Evolutionary conservation across 2,888 invertebrate species (phyloP).

Genomic region (Calameuta pallipes): DNA sequence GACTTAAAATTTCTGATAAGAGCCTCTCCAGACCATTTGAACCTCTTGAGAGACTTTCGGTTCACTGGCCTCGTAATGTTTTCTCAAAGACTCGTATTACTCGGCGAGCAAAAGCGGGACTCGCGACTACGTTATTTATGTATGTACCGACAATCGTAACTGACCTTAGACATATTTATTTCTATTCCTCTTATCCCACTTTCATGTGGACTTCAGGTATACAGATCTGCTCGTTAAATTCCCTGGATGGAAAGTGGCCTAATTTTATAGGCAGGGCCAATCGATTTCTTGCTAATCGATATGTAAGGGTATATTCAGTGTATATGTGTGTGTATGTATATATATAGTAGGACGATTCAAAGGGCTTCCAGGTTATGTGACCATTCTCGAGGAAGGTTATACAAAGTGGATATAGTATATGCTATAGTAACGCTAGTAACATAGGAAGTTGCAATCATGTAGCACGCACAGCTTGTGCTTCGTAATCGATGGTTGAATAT

Average conservation of each 20-base stretch:
- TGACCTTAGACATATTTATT: neutral
- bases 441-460: neutral
- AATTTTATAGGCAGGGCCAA: neutral
- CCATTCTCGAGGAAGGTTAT: neutral
- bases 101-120: neutral
- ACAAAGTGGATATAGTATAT: neutral
- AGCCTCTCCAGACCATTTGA: neutral
- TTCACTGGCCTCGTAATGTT: neutral
- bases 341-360: neutral
- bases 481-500: constrained; percentile 15
- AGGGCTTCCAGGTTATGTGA: neutral
- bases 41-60: neutral
- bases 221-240: neutral
- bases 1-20: neutral
- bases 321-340: neutral
- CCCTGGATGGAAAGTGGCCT: neutral
- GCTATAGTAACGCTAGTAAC: neutral
- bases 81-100: neutral
- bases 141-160: neutral
- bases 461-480: neutral
- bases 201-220: neutral
- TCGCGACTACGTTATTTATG: neutral
- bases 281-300: neutral
- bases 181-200: neutral
- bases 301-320: neutral